phyloP scores from a whole-genome alignment of 2,797 vertebrate genomes.

The Sebastes iracundus region DNA sequence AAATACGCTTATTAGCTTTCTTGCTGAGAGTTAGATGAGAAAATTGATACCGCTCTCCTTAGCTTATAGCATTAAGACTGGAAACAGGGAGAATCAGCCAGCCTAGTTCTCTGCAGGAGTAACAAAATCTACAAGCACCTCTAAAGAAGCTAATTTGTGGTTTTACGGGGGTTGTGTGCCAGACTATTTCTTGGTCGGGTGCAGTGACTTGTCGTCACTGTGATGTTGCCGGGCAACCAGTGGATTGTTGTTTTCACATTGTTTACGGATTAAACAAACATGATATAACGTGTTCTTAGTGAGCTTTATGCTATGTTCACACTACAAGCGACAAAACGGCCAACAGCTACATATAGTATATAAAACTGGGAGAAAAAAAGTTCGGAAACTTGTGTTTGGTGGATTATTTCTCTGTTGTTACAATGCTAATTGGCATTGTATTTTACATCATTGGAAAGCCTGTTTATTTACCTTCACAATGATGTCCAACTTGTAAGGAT shows the following conservation, averaged over 20 bases:
- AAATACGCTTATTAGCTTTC: neutral
- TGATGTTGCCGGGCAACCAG: neutral
- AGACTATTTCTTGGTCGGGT: neutral
- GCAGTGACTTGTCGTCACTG: neutral
- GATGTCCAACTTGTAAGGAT: too few species aligned
- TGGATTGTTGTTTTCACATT: neutral
- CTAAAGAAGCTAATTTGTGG: neutral
- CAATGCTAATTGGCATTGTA: too few species aligned
- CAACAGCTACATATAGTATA: neutral
- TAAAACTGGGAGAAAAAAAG: too few species aligned
- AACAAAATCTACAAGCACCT: neutral
- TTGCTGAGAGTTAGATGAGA: neutral
- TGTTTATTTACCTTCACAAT: too few species aligned
- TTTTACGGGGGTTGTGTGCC: neutral
- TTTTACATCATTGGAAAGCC: too few species aligned
- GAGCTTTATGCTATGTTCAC: neutral
- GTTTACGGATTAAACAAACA: slow-evolving; percentile 11
- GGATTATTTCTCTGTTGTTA: too few species aligned
- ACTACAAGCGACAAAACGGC: neutral
- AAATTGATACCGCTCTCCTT: neutral
- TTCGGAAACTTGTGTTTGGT: too few species aligned
- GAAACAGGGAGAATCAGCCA: too few species aligned
- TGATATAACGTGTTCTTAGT: neutral
- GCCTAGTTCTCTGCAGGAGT: neutral
- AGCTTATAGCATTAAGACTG: neutral